Evolutionary conservation across 2,113 vertebrate genomes (phyloP).

Genomic region (Pterophyllum scalare): DNA sequence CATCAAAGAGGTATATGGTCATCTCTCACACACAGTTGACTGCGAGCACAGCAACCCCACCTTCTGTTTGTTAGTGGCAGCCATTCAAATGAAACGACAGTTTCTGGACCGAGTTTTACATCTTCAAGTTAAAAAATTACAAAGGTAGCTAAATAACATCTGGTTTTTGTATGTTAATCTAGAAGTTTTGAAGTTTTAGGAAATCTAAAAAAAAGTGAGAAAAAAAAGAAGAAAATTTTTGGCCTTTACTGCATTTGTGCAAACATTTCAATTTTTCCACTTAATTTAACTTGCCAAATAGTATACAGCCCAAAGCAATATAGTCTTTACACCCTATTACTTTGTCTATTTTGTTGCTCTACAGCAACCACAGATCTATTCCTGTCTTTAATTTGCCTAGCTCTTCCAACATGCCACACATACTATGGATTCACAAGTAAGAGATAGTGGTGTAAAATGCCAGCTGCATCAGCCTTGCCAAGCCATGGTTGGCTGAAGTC

Average conservation of each 20-base stretch:
- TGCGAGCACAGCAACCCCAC: background rate
- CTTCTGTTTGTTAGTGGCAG: background rate
- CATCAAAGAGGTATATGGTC: background rate
- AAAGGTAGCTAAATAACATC: background rate
- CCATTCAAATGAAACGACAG: background rate
- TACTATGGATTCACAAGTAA: constrained; percentile 74
- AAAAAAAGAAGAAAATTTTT: background rate
- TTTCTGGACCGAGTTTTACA: background rate
- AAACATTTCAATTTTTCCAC: constrained; percentile 7
- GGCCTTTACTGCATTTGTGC: background rate
- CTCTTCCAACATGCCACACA: constrained; percentile 66
- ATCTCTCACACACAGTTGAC: background rate
- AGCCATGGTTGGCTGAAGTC: constrained; percentile 76
- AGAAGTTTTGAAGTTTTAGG: background rate
- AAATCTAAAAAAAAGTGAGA: background rate
- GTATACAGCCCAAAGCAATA: background rate
- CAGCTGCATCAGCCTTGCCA: constrained; percentile 77
- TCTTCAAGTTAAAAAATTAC: background rate
- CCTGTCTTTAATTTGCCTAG: constrained; percentile 65
- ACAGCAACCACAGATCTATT: constrained; percentile 23
- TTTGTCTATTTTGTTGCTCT: constrained; percentile 34
- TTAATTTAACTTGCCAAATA: constrained; percentile 17
- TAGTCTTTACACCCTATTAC: background rate
- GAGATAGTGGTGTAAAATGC: constrained; percentile 77
- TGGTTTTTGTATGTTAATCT: background rate